Percentiles rank a stretch among this genome's conserved stretches.
Evolutionary conservation across 37 sponge, comb jelly and placozoan genomes (phyloP).

Genomic region (Dysidea cf. avara): DNA sequence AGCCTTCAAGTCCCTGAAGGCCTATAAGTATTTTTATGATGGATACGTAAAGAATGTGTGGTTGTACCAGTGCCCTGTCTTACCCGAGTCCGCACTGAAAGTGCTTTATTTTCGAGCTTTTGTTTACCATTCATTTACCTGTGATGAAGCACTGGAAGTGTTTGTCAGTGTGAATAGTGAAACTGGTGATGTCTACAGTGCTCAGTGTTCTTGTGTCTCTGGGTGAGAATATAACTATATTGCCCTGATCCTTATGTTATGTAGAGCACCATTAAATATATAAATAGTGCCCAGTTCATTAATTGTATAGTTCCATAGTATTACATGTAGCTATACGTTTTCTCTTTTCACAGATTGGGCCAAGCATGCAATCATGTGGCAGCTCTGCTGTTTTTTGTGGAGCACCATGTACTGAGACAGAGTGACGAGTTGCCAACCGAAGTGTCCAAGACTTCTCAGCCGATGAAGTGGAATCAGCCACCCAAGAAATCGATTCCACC

Average conservation of each 20-base stretch:
- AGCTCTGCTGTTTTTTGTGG: conserved; percentile 5
- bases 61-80: background rate
- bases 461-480: background rate
- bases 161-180: conserved; percentile 39
- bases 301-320: background rate
- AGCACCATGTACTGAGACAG: background rate
- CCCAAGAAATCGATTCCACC: background rate
- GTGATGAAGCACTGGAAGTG: conserved; percentile 11
- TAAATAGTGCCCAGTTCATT: background rate
- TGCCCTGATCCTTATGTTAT: too few species aligned
- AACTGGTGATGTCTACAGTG: conserved; percentile 33
- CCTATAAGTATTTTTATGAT: conserved; percentile 16
- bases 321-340: background rate
- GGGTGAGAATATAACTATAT: background rate
- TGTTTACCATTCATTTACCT: conserved; percentile 16
- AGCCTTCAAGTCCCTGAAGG: conserved; percentile 14
- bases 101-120: conserved; percentile 19
- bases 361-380: conserved; percentile 26
- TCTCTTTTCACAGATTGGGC: conserved; percentile 2
- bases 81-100: background rate
- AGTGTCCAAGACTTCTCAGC: background rate
- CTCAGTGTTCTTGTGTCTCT: conserved; percentile 20
- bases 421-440: background rate
- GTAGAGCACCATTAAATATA: too few species aligned
- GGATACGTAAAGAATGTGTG: conserved; percentile 18